Percentiles rank a stretch among this genome's conserved stretches.
phyloP scores from a whole-genome alignment of 2,797 vertebrate genomes.

The Acipenser oxyrinchus region DNA sequence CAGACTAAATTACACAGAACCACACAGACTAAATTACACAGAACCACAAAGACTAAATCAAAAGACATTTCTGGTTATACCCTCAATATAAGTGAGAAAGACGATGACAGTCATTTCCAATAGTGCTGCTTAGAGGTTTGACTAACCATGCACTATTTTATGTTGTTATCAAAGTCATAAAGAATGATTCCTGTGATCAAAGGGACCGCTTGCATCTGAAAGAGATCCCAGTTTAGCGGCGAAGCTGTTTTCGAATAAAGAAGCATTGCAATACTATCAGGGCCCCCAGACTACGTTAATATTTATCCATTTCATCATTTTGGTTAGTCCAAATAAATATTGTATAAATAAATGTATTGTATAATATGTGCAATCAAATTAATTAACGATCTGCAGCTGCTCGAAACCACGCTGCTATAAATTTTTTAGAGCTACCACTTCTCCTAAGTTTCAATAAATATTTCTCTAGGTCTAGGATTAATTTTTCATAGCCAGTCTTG shows the following conservation, averaged over 20 bases:
- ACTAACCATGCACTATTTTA: neutral
- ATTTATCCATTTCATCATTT: conserved; percentile 38
- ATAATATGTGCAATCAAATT: conserved; percentile 84
- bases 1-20: no score
- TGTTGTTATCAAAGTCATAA: neutral
- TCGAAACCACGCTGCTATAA: conserved; percentile 72
- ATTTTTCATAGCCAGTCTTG: conserved; percentile 68
- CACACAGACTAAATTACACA: no score
- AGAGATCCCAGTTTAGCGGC: no score
- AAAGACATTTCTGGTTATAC: no score
- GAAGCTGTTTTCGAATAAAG: no score
- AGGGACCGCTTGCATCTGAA: conserved; percentile 11
- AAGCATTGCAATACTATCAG: neutral
- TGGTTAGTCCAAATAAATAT: conserved; percentile 53
- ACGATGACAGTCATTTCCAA: no score
- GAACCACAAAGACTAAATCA: no score
- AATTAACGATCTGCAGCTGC: conserved; percentile 93
- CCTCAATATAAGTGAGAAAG: no score
- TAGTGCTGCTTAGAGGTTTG: neutral
- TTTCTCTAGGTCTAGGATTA: conserved; percentile 75
- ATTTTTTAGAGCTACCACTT: conserved; percentile 69
- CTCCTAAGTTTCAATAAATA: conserved; percentile 74
- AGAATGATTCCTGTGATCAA: conserved; percentile 18
- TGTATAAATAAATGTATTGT: conserved; percentile 63
- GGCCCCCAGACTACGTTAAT: conserved; percentile 13